These are phyloP conservation scores for Rostratula benghalensis DNA, from an alignment of 2,113 vertebrate genomes.

Conservation along the genomic window DNA sequence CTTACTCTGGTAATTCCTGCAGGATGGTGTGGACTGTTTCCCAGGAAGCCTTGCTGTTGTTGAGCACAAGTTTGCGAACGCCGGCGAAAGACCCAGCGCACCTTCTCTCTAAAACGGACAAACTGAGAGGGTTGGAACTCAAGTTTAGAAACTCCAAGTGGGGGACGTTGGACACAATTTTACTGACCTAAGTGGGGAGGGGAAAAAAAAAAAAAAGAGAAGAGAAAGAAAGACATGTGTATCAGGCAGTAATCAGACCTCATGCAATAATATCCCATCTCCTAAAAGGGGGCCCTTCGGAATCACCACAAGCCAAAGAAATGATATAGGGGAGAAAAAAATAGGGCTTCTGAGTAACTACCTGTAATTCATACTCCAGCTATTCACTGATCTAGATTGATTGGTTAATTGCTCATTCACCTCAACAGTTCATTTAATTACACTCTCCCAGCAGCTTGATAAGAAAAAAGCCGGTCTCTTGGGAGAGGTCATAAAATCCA, in stretches of 20 bases:
- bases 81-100: conserved; percentile 86
- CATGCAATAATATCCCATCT: background rate
- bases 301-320: conserved; percentile 23
- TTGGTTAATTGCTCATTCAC: conserved; percentile 63
- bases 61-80: conserved; percentile 92
- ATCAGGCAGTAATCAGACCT: conserved; percentile 62
- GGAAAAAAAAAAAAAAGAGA: conserved; percentile 32
- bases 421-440: conserved; percentile 66
- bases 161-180: conserved; percentile 95
- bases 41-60: conserved; percentile 95
- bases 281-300: background rate
- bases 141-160: conserved; percentile 96
- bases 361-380: conserved; percentile 70
- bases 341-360: conserved; percentile 32
- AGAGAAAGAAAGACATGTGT: conserved; percentile 36
- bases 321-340: background rate
- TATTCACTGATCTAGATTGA: conserved; percentile 52
- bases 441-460: conserved; percentile 49
- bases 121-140: conserved; percentile 95
- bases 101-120: conserved; percentile 84
- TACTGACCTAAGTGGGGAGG: conserved; percentile 83
- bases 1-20: conserved; percentile 90
- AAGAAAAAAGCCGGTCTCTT: conserved; percentile 49
- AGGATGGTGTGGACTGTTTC: conserved; percentile 93
- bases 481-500: conserved; percentile 48